Evolutionary conservation across 1,140 invertebrate genomes (phyloP).

Genomic region (Apis laboriosa): DNA sequence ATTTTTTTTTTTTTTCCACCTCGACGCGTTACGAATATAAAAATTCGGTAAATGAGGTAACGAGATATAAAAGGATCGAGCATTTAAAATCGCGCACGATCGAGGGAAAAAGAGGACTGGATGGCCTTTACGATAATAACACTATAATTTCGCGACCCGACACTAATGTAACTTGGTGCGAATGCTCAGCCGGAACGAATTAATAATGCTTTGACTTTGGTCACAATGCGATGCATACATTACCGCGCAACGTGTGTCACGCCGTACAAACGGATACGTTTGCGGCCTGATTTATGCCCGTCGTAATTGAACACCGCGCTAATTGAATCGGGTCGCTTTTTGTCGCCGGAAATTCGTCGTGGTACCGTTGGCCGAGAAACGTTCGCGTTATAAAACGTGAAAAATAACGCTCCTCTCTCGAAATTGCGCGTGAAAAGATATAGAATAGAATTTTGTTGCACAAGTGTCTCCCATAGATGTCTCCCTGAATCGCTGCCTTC

Average conservation of each 20-base stretch:
- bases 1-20: too few species aligned
- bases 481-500: background rate
- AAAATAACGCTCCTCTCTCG: background rate
- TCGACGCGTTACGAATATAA: too few species aligned
- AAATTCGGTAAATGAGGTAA: accelerated
- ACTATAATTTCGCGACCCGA: constrained; percentile 66
- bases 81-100: background rate
- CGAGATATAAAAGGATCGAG: background rate
- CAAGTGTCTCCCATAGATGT: background rate
- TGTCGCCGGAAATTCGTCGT: constrained; percentile 34
- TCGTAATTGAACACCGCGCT: constrained; percentile 46
- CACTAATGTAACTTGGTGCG: constrained; percentile 53
- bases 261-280: constrained; percentile 53
- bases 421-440: background rate
- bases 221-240: constrained; percentile 57
- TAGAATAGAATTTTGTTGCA: background rate
- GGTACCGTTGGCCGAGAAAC: background rate
- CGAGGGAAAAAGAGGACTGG: background rate
- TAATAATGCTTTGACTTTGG: constrained; percentile 62
- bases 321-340: constrained; percentile 45
- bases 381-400: background rate
- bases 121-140: constrained; percentile 45
- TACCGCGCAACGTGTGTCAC: constrained; percentile 48
- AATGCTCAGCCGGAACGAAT: constrained; percentile 56
- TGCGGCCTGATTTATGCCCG: constrained; percentile 37